Evolutionary conservation across 2,797 vertebrate species (phyloP).

Genomic region (Neopelma chrysocephalum): DNA sequence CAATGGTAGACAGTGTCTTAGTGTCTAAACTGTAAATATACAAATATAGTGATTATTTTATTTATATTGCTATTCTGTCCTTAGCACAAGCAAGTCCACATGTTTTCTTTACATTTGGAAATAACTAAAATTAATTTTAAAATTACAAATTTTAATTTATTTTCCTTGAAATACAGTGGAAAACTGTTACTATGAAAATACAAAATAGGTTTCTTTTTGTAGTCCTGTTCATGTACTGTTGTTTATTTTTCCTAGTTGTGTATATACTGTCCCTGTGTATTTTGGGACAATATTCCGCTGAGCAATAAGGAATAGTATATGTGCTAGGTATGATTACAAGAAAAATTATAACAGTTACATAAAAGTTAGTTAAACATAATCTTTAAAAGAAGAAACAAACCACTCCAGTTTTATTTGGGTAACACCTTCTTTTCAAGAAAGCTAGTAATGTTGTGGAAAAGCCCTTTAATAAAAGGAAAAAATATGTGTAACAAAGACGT

Average conservation of each 20-base stretch:
- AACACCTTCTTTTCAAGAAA: not conserved
- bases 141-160: not conserved
- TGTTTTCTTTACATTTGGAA: not conserved
- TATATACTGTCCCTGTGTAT: not conserved
- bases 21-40: not conserved
- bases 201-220: not conserved
- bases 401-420: not conserved
- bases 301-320: not conserved
- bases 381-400: not conserved
- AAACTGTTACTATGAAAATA: not conserved
- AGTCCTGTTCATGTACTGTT: not conserved
- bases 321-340: not conserved
- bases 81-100: not conserved
- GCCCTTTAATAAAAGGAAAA: not conserved
- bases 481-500: not conserved
- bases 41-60: not conserved
- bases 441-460: not conserved
- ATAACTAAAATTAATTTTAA: not conserved
- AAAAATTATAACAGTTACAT: not conserved
- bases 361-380: not conserved
- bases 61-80: not conserved
- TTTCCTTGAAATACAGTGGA: not conserved
- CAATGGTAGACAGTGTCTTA: not conserved
- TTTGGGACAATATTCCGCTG: not conserved
- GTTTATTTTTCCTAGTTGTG: not conserved